Evolutionary conservation across 2,888 invertebrate species (phyloP), one percentile per base, ranked within the genome.

Genomic region (Eupithecia pulchellata): DNA sequence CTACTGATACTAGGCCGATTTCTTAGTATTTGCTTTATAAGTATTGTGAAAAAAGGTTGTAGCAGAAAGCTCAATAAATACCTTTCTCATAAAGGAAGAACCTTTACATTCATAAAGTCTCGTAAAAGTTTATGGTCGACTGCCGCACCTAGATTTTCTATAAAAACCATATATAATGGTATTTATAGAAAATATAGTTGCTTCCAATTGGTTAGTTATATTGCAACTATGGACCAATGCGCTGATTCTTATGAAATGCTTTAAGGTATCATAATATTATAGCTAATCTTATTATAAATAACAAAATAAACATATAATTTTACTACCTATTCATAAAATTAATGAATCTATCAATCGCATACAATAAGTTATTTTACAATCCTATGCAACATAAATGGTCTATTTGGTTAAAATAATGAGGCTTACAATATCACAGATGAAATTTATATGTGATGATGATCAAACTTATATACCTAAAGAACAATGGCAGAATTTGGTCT

Each of bases 401-500:
- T 60, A 30, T 60, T 60, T 60, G 58, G 32, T 1, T 30, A 52
- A 52, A 32, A 11, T 32, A 60, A 32, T n/a, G 20, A 32, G 58
- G 32, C 58, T 47, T n/a, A 58, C 14, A 58, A 58, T 65, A 65
- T 65, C 65, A 65, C 65, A 67, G 62, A 64, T 27, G 20, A n/a
- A 39, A 63, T 14, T 29, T 63, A 29, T 32, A 6, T 60, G n/a
- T 20, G 30, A 9, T 60, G 58, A n/a, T 58, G 30, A 58, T 58
- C 9, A 58, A 30, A 20, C 20, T 20, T 47, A 20, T 20, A 20
- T 1, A 25, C n/a, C n/a, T n/a, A n/a, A n/a, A n/a, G n/a, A n/a
- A n/a, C n/a, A n/a, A n/a, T n/a, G n/a, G n/a, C n/a, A n/a, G n/a
- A n/a, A n/a, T n/a, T n/a, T n/a, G n/a, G n/a, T n/a, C n/a, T n/a